Evolutionary conservation across 2,888 invertebrate genomes (phyloP), one percentile per base, ranked within the genome.

Genomic region (Stenurella melanura): DNA sequence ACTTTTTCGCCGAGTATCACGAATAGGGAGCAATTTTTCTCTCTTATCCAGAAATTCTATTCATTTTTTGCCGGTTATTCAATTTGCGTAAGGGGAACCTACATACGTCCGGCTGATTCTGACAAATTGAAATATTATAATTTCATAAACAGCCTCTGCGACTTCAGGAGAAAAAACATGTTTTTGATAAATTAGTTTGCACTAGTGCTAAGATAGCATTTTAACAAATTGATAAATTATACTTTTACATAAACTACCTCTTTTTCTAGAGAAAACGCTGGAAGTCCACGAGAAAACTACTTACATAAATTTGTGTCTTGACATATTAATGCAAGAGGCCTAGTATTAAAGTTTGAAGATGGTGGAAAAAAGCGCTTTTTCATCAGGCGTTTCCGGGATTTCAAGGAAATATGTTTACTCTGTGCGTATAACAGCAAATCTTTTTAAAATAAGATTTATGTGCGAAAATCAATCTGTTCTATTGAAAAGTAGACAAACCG

Each of bases 61-160:
- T 72, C 80, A 75, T 76, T 80, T 80, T 80, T 80, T 80, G 70
- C 76, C 73, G 77, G 80, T 76, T 78, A 80, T 78, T 80, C 78
- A 77, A 78, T 78, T 78, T 78, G 77, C 67, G 76, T 77, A 54
- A 71, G 73, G 72, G 75, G 77, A 58, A 61, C 74, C 61, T 73
- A 78, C 72, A 78, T 66, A 73, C 77, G 78, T 81, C 78, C 81
- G 75, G 77, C 76, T 78, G 79, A 77, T 74, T 81, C 76, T 81
- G 81, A 81, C 81, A 81, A 81, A 81, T 79, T 81, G 79, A 79
- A 79, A 79, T 79, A 79, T 79, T 79, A 79, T 79, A 79, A 77
- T 79, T 79, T 79, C 79, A 79, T 79, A 75, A 73, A 79, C 77
- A 77, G 79, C 73, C 70, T 34, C 30, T 42, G 72, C 60, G 71